Percentiles rank a stretch among this genome's conserved stretches.
phyloP scores from a whole-genome alignment of 2,888 invertebrate genomes.

The Trypoxylon attenuatum region DNA sequence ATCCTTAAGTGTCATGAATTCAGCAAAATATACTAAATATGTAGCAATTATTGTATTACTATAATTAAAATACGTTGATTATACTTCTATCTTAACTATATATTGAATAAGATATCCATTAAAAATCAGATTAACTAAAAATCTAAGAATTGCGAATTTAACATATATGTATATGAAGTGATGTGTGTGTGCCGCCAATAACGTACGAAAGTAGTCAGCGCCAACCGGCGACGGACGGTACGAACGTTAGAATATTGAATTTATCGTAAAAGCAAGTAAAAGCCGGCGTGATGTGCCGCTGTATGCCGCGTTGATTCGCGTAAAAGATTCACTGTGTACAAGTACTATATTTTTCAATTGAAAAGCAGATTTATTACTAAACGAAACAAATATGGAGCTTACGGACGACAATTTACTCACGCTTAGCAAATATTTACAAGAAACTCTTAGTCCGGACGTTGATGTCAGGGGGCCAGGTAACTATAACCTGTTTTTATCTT shows the following conservation, averaged over 20 bases:
- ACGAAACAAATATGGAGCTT: conserved; percentile 84
- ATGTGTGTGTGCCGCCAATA: conserved; percentile 38
- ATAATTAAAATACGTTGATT: too few relatives aligned
- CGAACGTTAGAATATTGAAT: conserved; percentile 37
- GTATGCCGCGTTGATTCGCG: conserved; percentile 27
- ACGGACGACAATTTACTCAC: conserved; percentile 90
- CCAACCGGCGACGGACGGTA: conserved; percentile 21
- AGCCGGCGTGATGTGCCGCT: conserved; percentile 43
- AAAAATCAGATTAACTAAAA: conserved; percentile 4
- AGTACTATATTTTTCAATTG: conserved; percentile 11
- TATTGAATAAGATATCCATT: too few relatives aligned
- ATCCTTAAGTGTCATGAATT: too few relatives aligned
- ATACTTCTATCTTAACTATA: too few relatives aligned
- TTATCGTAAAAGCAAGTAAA: too few relatives aligned
- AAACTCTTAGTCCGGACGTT: conserved; percentile 90
- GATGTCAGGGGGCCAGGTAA: conserved; percentile 89
- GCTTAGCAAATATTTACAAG: conserved; percentile 88
- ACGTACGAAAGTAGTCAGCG: conserved; percentile 8
- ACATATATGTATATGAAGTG: neutral
- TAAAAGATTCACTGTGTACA: conserved; percentile 2
- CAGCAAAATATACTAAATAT: too few relatives aligned
- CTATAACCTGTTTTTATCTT: conserved; percentile 63
- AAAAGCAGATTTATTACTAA: conserved; percentile 3
- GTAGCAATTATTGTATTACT: too few relatives aligned
- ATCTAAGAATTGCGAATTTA: neutral